A percentile compares a stretch with the other conserved stretches of the same genome.
phyloP scores from a whole-genome alignment of 2,888 invertebrate genomes.

The Pollenia griseotomentosa region DNA sequence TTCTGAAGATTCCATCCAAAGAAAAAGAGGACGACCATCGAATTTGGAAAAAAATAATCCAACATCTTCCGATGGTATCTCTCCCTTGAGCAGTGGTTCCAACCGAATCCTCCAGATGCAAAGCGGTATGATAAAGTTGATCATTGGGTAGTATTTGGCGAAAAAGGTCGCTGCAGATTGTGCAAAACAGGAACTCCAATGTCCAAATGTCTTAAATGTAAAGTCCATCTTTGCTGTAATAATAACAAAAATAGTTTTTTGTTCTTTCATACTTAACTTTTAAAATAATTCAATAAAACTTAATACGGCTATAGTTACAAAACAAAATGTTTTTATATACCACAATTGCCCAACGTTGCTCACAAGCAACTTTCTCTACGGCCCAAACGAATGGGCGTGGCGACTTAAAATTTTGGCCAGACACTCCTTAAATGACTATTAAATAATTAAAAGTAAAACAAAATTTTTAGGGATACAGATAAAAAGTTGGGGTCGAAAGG shows the following conservation, averaged over 20 bases:
- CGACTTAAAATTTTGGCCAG: constrained; percentile 37
- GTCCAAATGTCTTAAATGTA: constrained; percentile 60
- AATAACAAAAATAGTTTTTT: constrained; percentile 26
- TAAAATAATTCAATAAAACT: constrained; percentile 52
- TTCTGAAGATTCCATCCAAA: too few relatives aligned
- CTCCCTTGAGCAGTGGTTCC: constrained; percentile 34
- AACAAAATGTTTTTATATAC: constrained; percentile 17
- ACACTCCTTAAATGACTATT: not conserved
- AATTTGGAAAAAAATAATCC: too few relatives aligned
- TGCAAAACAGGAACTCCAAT: constrained; percentile 69
- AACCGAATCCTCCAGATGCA: constrained; percentile 64
- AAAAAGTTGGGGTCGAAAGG: constrained; percentile 38
- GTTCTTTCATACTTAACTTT: constrained; percentile 36
- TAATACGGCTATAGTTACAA: constrained; percentile 1
- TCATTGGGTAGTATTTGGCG: constrained; percentile 66
- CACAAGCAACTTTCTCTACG: constrained; percentile 47
- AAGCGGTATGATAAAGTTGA: constrained; percentile 68
- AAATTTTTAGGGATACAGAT: constrained; percentile 13
- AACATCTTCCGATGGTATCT: too few relatives aligned
- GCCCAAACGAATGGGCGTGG: constrained; percentile 40
- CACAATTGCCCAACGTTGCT: constrained; percentile 48
- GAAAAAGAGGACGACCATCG: too few relatives aligned
- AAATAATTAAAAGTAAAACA: constrained; percentile 22
- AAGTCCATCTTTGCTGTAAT: constrained; percentile 22
- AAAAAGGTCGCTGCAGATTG: constrained; percentile 70